These are phyloP conservation scores for Ceryle rudis DNA, from an alignment of 2,797 vertebrate species.

Conservation along the genomic window DNA sequence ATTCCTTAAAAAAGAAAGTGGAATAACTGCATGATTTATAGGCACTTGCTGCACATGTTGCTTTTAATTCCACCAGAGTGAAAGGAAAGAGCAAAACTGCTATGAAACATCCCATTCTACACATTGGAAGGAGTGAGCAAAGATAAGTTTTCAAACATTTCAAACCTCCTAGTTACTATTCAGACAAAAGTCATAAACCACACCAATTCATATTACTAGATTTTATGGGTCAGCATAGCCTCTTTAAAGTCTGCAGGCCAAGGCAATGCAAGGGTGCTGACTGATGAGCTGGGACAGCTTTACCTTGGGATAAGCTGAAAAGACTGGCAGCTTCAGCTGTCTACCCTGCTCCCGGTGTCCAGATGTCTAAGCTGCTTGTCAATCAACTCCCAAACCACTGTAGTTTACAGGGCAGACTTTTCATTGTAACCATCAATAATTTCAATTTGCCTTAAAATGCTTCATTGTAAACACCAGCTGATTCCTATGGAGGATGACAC, in stretches of 20 bases:
- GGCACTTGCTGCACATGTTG: not conserved
- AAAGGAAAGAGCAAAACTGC: not conserved
- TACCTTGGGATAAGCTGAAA: slow-evolving; percentile 31
- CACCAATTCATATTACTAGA: not conserved
- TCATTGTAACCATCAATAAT: not conserved
- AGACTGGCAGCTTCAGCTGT: slow-evolving; percentile 50
- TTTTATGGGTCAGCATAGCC: not conserved
- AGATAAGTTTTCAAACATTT: not conserved
- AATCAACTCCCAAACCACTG: slow-evolving; percentile 11
- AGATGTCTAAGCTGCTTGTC: slow-evolving; percentile 47
- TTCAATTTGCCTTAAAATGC: not conserved
- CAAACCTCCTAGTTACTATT: not conserved
- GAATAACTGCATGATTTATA: not conserved
- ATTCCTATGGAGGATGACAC: not conserved
- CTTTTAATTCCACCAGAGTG: not conserved
- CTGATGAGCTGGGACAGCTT: slow-evolving; percentile 44
- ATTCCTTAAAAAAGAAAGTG: not conserved
- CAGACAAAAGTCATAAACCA: not conserved
- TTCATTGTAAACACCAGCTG: not conserved
- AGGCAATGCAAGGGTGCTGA: slow-evolving; percentile 10
- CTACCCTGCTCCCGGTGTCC: not conserved
- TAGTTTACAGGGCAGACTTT: slow-evolving; percentile 26
- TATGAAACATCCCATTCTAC: not conserved
- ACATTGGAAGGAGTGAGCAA: not conserved
- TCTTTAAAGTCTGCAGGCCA: slow-evolving; percentile 17